Conservation (phyloP, 2,797 vertebrate species). For the Pipistrellus pipistrellus region DNA sequence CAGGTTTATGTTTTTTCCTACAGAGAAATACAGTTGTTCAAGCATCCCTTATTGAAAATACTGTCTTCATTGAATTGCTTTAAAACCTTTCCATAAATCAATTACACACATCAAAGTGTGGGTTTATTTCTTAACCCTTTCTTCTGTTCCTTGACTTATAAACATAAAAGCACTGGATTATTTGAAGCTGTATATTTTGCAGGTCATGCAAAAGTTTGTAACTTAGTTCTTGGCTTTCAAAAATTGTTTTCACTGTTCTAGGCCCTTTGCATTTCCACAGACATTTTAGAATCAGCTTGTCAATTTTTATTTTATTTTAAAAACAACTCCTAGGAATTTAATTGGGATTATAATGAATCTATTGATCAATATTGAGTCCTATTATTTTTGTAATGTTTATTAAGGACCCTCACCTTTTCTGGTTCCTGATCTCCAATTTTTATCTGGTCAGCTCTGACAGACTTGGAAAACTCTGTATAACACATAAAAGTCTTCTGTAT, state of each 20-base stretch:
- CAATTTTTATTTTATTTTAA: not conserved
- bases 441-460: not conserved
- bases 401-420: not conserved
- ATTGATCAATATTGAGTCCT: not conserved
- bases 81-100: conserved; percentile 5
- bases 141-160: not conserved
- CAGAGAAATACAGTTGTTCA: not conserved
- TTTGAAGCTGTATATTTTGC: not conserved
- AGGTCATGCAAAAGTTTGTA: not conserved
- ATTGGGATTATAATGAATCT: not conserved
- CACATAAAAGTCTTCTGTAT: not conserved
- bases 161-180: not conserved
- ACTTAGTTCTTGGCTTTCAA: not conserved
- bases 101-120: not conserved
- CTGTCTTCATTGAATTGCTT: not conserved
- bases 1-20: not conserved
- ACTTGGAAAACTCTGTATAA: not conserved
- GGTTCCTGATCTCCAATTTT: not conserved
- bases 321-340: not conserved
- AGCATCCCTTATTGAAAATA: conserved; percentile 30
- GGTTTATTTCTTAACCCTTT: not conserved
- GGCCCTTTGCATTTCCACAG: not conserved
- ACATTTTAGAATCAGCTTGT: not conserved
- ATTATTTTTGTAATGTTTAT: not conserved
- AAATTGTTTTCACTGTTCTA: not conserved